Evolutionary conservation across 2,797 vertebrate species (phyloP).

Genomic region (Zalophus californianus): DNA sequence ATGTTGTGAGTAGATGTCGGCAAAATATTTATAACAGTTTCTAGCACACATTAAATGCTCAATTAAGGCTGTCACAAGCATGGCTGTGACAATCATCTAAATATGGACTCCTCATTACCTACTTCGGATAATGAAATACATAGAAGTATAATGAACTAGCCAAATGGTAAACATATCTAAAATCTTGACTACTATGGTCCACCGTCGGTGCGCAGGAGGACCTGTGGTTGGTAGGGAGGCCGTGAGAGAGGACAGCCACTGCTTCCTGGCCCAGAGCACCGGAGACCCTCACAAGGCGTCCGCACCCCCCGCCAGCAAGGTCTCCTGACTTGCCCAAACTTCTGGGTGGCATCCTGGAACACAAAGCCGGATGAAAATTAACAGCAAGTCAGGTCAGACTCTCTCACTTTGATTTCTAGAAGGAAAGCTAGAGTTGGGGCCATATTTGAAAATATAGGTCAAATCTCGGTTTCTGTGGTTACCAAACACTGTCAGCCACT

Average conservation of each 20-base stretch:
- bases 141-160: neutral
- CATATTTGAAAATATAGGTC: constrained; percentile 80
- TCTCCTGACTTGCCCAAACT: neutral
- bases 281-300: neutral
- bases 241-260: neutral
- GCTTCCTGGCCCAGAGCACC: neutral
- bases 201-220: neutral
- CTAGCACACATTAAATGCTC: neutral
- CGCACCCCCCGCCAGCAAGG: neutral
- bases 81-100: too few relatives aligned
- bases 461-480: constrained; percentile 80
- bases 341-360: constrained; percentile 51
- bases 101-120: neutral
- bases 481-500: constrained; percentile 64
- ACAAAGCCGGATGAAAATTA: neutral
- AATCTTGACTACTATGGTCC: neutral
- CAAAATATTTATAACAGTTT: neutral
- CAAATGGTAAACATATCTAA: neutral
- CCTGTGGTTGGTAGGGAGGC: neutral
- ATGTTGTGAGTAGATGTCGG: neutral
- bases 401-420: constrained; percentile 56
- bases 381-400: constrained; percentile 12
- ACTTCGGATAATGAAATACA: neutral
- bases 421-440: constrained; percentile 55
- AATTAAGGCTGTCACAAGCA: fast-evolving